Evolutionary conservation across 2,113 vertebrate species (phyloP), one percentile per base, ranked within the genome.

Genomic region (Pica pica): DNA sequence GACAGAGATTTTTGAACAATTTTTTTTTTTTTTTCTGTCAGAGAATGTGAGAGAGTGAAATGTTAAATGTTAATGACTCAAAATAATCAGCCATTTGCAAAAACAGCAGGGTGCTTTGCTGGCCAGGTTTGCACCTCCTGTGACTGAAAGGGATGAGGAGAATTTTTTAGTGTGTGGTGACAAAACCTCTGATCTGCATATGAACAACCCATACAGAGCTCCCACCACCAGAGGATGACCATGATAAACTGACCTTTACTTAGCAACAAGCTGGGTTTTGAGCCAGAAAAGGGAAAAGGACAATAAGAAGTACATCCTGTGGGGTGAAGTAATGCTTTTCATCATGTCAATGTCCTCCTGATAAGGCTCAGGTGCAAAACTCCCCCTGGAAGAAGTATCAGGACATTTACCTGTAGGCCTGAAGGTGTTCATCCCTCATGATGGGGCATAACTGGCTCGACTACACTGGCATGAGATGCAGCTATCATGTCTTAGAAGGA

Each of bases 281-380:
- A 42, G 30, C 14, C 37, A 68, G 39, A 30, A 16, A 30, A 46
- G 13, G 41, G 17, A 49, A 83, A 89, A 41, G 2, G 30, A 12
- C 1, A 2, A 30, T 21, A 60, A 18, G 13, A 74, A 60, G 17
- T 18, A 30, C 14, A 41, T 9, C n/a, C 17, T 61, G 3, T 14
- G 11, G 30, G 6, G 17, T 60, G 30, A 41, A 6, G 10, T 22
- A 35, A 41, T 75, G 24, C 3, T 68, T 82, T 75, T 60, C 14
- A 41, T n/a, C 23, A 22, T 8, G 7, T 3, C 6, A 2, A 7
- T n/a, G 37, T n/a, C 39, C 11, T 47, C 13, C 9, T 1, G 0
- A 21, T 26, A 30, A 53, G 53, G n/a, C 9, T 82, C 39, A 60
- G 28, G 23, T 26, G 28, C 11, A 68, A 53, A 82, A 82, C 31